Conservation (phyloP, 2,888 invertebrate genomes). For the Leptopilina myrica region DNA sequence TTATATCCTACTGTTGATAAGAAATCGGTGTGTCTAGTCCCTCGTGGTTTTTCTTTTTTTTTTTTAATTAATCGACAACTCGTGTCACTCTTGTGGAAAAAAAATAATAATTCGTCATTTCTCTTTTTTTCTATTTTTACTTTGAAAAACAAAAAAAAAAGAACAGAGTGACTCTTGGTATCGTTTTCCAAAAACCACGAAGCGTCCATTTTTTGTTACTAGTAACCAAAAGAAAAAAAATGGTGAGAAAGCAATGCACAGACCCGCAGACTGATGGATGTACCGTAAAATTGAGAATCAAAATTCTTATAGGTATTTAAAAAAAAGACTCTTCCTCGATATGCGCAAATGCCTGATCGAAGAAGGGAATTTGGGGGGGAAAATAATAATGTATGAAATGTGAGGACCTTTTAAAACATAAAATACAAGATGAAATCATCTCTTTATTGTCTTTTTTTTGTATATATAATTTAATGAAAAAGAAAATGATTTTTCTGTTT, state of each 20-base stretch:
- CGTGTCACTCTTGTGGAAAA: constrained; percentile 38
- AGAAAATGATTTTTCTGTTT: not conserved
- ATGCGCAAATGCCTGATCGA: constrained; percentile 41
- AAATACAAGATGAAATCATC: constrained; percentile 40
- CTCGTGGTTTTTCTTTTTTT: constrained; percentile 52
- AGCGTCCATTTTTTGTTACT: constrained; percentile 59
- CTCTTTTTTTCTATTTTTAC: constrained; percentile 3
- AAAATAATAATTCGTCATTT: constrained; percentile 23
- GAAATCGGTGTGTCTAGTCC: constrained; percentile 72
- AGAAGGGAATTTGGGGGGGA: constrained; percentile 41
- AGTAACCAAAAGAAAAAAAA: constrained; percentile 53
- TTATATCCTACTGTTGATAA: constrained; percentile 64
- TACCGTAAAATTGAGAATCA: constrained; percentile 65
- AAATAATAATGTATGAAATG: constrained; percentile 44
- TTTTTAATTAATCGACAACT: constrained; percentile 51
- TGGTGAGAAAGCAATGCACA: constrained; percentile 62
- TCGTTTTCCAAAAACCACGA: constrained; percentile 49
- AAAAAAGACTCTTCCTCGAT: constrained; percentile 20
- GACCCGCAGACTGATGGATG: constrained; percentile 69
- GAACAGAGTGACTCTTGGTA: constrained; percentile 40
- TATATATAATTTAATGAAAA: constrained; percentile 20
- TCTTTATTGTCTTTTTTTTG: not conserved
- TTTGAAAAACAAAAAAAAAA: not conserved
- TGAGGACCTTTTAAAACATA: constrained; percentile 43
- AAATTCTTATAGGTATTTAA: constrained; percentile 53